Evolutionary conservation across 2,888 invertebrate species (phyloP), one percentile per base, ranked within the genome.

Genomic region (Hypsopygia costalis): DNA sequence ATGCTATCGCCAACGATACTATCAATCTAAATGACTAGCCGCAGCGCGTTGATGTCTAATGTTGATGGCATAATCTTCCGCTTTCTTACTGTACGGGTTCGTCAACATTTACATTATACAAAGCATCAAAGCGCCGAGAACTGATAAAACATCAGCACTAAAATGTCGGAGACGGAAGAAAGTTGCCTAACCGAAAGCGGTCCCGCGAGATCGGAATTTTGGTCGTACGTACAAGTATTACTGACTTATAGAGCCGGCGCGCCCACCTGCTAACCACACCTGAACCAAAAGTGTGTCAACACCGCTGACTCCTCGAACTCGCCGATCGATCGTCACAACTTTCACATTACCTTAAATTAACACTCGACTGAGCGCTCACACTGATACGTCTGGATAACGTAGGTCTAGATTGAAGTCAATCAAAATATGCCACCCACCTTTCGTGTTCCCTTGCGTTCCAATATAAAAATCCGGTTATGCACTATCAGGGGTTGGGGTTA

Each of bases 291-390:
- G 87, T 88, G 70, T 88, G 87, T 86, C 87, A 87, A 69, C 78
- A 62, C 52, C 69, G 62, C 71, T 73, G 73, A 82, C 82, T 83
- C 81, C 74, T 81, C 77, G 73, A 76, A 76, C 71, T 69, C 78
- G 58, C 52, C 77, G 75, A 78, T 74, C 75, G 70, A 79, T 80
- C 75, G 81, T 73, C 75, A 71, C 69, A 79, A 87, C 87, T 88
- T 88, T 88, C 88, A 88, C 88, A 85, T 87, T 74, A 82, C 79
- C 81, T 83, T 82, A 81, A 81, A 81, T 79, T 78, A 81, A 73
- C 80, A 77, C 73, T 71, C 63, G 65, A 62, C 65, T 60, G 61
- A 62, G 58, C 56, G 56, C 25, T 56, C 47, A 48, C 51, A 61
- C 55, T 61, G 61, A 63, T 62, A 68, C 56, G 48, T 52, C 52